phyloP scores from a whole-genome alignment of 1,140 invertebrate genomes.

The Zophobas atratus region DNA sequence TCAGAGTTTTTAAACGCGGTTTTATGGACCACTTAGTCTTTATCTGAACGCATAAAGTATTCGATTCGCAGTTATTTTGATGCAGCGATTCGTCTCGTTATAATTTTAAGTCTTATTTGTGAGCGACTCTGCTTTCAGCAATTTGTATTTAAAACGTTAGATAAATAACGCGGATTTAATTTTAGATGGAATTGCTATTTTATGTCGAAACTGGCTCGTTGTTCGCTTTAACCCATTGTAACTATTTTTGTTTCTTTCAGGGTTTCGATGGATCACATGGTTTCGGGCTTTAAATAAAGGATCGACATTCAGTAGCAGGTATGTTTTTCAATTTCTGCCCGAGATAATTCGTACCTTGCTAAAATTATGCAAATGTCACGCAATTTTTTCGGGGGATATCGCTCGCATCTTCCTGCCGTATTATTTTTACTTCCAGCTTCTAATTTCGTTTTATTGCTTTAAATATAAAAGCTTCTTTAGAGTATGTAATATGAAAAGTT shows the following conservation, averaged over 20 bases:
- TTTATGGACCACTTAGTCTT: conserved; percentile 9
- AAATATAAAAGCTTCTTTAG: background rate
- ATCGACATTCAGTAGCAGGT: conserved; percentile 8
- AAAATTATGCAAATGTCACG: conserved; percentile 8
- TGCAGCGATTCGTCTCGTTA: too few relatives aligned
- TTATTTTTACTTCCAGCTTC: background rate
- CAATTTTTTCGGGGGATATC: background rate
- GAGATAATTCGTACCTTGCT: background rate
- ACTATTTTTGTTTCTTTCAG: conserved; percentile 16
- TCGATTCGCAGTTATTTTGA: conserved; percentile 22
- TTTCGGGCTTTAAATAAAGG: background rate
- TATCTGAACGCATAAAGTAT: conserved; percentile 20
- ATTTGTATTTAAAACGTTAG: conserved; percentile 2
- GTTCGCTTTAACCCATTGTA: conserved; percentile 6
- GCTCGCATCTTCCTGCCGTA: background rate
- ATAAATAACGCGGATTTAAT: conserved; percentile 17
- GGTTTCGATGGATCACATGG: conserved; percentile 4
- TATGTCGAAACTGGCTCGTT: conserved; percentile 7
- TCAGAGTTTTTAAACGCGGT: conserved; percentile 20
- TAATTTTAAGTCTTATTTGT: background rate
- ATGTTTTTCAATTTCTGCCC: background rate
- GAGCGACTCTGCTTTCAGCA: background rate
- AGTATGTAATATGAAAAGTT: background rate
- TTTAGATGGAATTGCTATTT: conserved; percentile 29
- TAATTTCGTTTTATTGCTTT: conserved; percentile 11